phyloP scores from a whole-genome alignment of 2,888 invertebrate species.

The Protophormia terraenovae region DNA sequence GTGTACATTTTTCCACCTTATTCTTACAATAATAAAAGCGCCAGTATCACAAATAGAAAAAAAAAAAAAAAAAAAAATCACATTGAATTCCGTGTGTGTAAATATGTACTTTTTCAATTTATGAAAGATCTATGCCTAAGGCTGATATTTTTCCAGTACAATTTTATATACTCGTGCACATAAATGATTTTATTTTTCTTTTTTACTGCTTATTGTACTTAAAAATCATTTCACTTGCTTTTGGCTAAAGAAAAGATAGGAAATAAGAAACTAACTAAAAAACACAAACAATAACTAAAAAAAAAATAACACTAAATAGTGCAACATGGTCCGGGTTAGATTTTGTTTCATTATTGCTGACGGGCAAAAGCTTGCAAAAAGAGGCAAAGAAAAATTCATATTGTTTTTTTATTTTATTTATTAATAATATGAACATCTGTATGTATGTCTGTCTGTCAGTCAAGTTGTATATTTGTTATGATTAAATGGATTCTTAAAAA shows the following conservation, averaged over 20 bases:
- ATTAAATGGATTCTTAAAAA: background rate
- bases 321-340: background rate
- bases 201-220: background rate
- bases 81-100: slow-evolving; percentile 8
- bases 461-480: background rate
- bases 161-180: slow-evolving; percentile 33
- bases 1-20: background rate
- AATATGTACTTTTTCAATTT: slow-evolving; percentile 35
- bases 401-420: background rate
- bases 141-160: slow-evolving; percentile 24
- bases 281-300: no score
- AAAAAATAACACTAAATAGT: background rate
- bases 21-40: slow-evolving; percentile 29
- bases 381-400: background rate
- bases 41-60: slow-evolving; percentile 10
- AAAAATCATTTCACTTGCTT: slow-evolving; percentile 45
- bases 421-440: background rate
- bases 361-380: background rate
- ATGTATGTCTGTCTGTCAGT: background rate
- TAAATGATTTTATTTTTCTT: slow-evolving; percentile 13
- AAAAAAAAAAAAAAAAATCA: slow-evolving; percentile 34
- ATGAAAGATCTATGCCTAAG: slow-evolving; percentile 46
- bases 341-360: background rate
- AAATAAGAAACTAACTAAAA: no score
- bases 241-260: background rate